These are phyloP conservation scores for Geopemphigus sp. DNA, from an alignment of 1,140 invertebrate species.

Conservation along the genomic window DNA sequence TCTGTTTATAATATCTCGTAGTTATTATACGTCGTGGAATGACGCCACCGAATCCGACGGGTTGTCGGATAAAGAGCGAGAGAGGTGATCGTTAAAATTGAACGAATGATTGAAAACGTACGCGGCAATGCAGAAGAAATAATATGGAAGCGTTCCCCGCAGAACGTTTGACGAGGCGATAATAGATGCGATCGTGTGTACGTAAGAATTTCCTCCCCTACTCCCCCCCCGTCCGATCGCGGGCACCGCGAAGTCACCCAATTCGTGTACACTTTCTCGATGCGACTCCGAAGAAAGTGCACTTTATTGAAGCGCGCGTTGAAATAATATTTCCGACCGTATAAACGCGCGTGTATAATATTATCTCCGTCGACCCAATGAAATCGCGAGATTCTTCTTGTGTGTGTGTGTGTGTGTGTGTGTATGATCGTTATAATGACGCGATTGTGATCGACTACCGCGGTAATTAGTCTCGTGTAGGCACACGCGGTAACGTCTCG, in stretches of 20 bases:
- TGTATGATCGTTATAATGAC: too few species aligned
- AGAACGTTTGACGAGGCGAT: background rate
- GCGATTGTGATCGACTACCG: conserved; percentile 15
- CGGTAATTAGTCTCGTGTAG: background rate
- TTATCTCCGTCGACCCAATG: background rate
- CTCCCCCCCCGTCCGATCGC: too few species aligned
- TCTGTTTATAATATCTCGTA: too few species aligned
- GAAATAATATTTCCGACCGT: background rate
- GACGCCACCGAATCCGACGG: too few species aligned
- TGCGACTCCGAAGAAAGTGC: conserved; percentile 23
- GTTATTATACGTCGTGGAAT: too few species aligned
- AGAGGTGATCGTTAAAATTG: too few species aligned
- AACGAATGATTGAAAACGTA: too few species aligned
- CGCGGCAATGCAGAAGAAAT: too few species aligned
- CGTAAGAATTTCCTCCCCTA: too few species aligned
- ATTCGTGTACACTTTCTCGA: conserved; percentile 22
- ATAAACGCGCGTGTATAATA: background rate
- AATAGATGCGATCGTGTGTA: background rate
- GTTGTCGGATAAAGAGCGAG: too few species aligned
- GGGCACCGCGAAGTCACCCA: too few species aligned
- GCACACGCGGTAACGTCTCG: background rate
- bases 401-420: background rate
- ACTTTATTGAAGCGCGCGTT: background rate
- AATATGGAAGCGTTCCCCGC: too few species aligned
- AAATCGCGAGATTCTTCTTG: background rate